Evolutionary conservation across 2,888 invertebrate species (phyloP), one percentile per base, ranked within the genome.

Genomic region (Agonopterix alstromeriana): DNA sequence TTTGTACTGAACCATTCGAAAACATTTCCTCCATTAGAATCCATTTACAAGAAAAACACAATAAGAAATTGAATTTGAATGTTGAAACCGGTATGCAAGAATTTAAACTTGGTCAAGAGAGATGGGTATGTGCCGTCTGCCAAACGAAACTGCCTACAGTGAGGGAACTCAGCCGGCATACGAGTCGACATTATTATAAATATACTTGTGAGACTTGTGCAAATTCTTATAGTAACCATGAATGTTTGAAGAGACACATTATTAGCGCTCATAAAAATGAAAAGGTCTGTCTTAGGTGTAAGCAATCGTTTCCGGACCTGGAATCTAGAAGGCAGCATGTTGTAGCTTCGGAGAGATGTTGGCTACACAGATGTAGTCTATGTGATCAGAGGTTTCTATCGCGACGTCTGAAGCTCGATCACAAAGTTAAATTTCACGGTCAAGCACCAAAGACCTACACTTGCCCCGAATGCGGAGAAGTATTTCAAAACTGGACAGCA

Each of bases 131-230:
- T 53, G 76, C 77, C 0, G 70, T 85, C 38, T 88, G 87, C 53
- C 60, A 61, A 9, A 52, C 62, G 0, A 81, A 82, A 48, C 67
- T 71, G 0, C 55, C 77, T 0, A 75, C 77, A 17, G 53, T 87
- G 8, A 60, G 83, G 4, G 78, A 82, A 43, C 57, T 87, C 2
- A 82, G 83, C 46, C 67, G 82, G 11, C 87, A 88, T 53, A 82
- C 82, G 0, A 79, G 81, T 45, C 63, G 70, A 0, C 87, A 88
- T 53, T 88, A 82, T 54, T 60, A 73, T 8, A 77, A 76, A 35
- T 82, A 69, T 56, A 85, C 83, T 0, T 88, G 87, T 47, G 86
- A 87, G 12, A 68, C 77, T 2, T 88, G 87, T 43, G 87, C 86
- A 0, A 86, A 83, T 49, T 80, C 80, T 0, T 87, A 82, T 50